Evolutionary conservation across 1,140 invertebrate genomes (phyloP).

Genomic region (Zaprionus camerounensis): DNA sequence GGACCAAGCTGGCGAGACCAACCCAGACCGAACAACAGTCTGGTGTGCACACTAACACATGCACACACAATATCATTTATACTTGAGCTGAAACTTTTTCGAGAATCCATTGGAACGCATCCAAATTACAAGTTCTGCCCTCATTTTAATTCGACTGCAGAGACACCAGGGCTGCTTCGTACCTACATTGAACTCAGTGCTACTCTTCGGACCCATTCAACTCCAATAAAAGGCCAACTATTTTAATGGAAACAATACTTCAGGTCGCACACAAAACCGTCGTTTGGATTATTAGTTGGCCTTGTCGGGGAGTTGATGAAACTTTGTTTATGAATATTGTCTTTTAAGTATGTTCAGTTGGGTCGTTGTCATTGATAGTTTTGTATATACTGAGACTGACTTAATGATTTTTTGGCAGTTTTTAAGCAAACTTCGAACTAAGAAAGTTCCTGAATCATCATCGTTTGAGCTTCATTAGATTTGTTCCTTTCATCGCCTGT

Average conservation of each 20-base stretch:
- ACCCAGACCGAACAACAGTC: constrained; percentile 27
- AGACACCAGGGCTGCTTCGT: constrained; percentile 27
- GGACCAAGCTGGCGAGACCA: constrained; percentile 42
- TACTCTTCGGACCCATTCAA: constrained; percentile 3
- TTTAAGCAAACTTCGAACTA: not conserved
- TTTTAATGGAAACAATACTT: constrained; percentile 52
- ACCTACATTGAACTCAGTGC: constrained; percentile 27
- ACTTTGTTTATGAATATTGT: constrained; percentile 71
- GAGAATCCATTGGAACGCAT: constrained; percentile 62
- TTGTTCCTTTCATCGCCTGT: not conserved
- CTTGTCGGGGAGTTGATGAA: constrained; percentile 54
- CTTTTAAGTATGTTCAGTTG: constrained; percentile 56
- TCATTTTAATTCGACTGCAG: constrained; percentile 65
- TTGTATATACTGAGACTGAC: too few species aligned
- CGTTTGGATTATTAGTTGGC: constrained; percentile 4
- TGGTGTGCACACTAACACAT: constrained; percentile 16
- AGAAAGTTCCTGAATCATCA: not conserved
- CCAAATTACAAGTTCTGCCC: constrained; percentile 75
- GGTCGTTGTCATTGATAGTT: not conserved
- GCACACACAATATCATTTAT: constrained; percentile 44
- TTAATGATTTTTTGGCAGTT: not conserved
- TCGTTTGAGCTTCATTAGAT: not conserved
- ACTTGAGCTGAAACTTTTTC: constrained; percentile 47
- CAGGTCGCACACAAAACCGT: constrained; percentile 15
- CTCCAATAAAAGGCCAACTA: constrained; percentile 30